These are phyloP conservation scores for Leptinotarsa juncta DNA, from an alignment of 2,888 invertebrate species.

Conservation along the genomic window DNA sequence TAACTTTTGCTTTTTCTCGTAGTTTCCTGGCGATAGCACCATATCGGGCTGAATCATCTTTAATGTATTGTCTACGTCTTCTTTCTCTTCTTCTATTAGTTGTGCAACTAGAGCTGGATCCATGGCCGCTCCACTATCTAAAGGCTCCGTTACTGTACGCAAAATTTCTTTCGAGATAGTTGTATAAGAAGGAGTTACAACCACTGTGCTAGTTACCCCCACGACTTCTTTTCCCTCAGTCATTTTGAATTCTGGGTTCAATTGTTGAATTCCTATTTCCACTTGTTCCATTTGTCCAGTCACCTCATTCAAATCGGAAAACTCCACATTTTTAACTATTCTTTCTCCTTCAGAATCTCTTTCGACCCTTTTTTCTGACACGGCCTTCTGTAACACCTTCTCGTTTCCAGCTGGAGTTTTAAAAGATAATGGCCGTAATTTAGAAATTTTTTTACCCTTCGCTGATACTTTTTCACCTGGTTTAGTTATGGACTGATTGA, in stretches of 20 bases:
- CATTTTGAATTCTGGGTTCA: slow-evolving; percentile 28
- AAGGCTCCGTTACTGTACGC: slow-evolving; percentile 26
- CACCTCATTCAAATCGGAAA: slow-evolving; percentile 47
- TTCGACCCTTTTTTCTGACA: slow-evolving; percentile 55
- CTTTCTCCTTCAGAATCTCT: slow-evolving; percentile 53
- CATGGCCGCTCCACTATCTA: slow-evolving; percentile 36
- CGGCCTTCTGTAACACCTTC: slow-evolving; percentile 52
- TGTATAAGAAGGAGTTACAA: slow-evolving; percentile 41
- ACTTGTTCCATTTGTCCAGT: slow-evolving; percentile 26
- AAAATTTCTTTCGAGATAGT: slow-evolving; percentile 32
- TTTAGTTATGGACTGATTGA: slow-evolving; percentile 33
- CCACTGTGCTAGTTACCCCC: slow-evolving; percentile 44
- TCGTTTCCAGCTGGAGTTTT: slow-evolving; percentile 53
- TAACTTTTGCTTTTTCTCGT: slow-evolving; percentile 55
- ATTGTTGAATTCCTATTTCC: slow-evolving; percentile 27
- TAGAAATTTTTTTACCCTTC: slow-evolving; percentile 29
- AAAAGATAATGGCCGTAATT: slow-evolving; percentile 39
- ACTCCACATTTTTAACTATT: slow-evolving; percentile 48
- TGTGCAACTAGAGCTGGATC: slow-evolving; percentile 53
- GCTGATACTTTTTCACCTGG: slow-evolving; percentile 37
- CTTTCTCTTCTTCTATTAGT: slow-evolving; percentile 60
- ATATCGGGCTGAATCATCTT: slow-evolving; percentile 58
- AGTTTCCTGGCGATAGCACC: slow-evolving; percentile 52
- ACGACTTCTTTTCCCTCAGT: slow-evolving; percentile 38
- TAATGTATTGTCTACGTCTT: slow-evolving; percentile 58